These are phyloP conservation scores for Chunga burmeisteri DNA, from an alignment of 2,113 vertebrate species.

Conservation along the genomic window DNA sequence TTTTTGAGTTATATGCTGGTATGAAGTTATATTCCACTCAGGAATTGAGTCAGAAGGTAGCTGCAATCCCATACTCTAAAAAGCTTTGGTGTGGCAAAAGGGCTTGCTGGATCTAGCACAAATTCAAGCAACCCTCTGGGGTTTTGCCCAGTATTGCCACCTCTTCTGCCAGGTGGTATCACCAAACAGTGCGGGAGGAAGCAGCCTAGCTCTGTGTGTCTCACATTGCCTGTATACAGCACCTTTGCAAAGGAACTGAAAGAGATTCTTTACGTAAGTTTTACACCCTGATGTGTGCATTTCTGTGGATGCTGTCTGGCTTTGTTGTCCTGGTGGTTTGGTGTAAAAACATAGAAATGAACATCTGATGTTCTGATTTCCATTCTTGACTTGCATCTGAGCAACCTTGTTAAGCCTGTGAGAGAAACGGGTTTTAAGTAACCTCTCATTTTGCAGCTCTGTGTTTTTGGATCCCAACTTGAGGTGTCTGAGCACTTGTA, in stretches of 20 bases:
- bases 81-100: not conserved
- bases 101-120: not conserved
- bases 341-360: not conserved
- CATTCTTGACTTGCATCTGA: not conserved
- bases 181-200: not conserved
- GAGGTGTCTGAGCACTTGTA: not conserved
- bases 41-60: not conserved
- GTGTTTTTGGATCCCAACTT: not conserved
- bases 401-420: not conserved
- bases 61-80: fast-evolving
- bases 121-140: not conserved
- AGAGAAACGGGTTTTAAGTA: not conserved
- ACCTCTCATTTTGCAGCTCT: not conserved
- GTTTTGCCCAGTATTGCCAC: not conserved
- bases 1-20: not conserved
- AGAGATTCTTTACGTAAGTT: not conserved
- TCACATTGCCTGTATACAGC: not conserved
- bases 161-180: too few relatives aligned
- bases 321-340: not conserved
- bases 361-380: not conserved
- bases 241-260: not conserved
- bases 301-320: not conserved
- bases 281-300: fast-evolving
- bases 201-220: fast-evolving
- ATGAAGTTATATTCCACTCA: not conserved